These are phyloP conservation scores for Coreoperca whiteheadi DNA, from an alignment of 2,113 vertebrate genomes.

Conservation along the genomic window DNA sequence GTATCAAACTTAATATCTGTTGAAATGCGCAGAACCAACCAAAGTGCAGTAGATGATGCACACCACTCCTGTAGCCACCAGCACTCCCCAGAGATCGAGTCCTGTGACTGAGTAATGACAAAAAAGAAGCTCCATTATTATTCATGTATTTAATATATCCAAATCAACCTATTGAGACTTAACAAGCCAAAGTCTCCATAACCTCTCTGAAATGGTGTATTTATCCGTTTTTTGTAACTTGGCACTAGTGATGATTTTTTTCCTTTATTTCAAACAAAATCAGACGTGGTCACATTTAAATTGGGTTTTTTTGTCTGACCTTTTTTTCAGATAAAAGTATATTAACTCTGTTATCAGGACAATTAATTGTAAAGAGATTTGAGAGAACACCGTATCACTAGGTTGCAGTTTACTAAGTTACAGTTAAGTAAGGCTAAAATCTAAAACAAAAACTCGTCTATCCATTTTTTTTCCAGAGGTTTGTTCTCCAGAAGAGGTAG, in stretches of 20 bases:
- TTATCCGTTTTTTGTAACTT: background rate
- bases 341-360: no score
- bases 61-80: conserved; percentile 85
- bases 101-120: conserved; percentile 81
- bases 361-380: background rate
- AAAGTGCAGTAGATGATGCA: conserved; percentile 88
- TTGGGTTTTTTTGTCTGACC: background rate
- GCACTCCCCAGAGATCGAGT: conserved; percentile 86
- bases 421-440: background rate
- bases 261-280: background rate
- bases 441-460: background rate
- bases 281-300: background rate
- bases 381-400: background rate
- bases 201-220: background rate
- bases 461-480: background rate
- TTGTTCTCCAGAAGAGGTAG: background rate
- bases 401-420: background rate
- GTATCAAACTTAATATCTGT: background rate
- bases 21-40: conserved; percentile 74
- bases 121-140: conserved; percentile 6
- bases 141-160: background rate
- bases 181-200: background rate
- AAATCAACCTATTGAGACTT: background rate
- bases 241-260: background rate
- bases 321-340: background rate